These are phyloP conservation scores for Lamprologus tigripictilis DNA, from an alignment of 2,113 vertebrate genomes.

Conservation along the genomic window DNA sequence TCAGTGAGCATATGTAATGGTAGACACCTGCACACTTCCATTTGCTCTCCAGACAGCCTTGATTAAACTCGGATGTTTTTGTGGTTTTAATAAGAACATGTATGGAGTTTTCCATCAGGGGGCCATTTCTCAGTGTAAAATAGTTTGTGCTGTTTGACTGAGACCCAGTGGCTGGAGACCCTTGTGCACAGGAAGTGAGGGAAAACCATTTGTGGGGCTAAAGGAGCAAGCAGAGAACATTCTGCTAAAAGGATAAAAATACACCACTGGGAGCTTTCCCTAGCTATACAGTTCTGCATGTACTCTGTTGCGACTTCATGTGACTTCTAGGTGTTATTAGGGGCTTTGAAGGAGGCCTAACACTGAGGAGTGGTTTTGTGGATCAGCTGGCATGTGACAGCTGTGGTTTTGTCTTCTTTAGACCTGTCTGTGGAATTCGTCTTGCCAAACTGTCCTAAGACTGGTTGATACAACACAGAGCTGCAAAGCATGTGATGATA, in stretches of 20 bases:
- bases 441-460: background rate
- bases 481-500: background rate
- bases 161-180: slow-evolving; percentile 15
- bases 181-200: slow-evolving; percentile 54
- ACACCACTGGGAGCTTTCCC: background rate
- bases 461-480: background rate
- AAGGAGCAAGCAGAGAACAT: slow-evolving; percentile 24
- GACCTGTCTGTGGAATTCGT: background rate
- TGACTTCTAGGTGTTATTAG: slow-evolving; percentile 10
- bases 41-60: slow-evolving; percentile 4
- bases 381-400: slow-evolving; percentile 35
- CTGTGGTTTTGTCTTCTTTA: background rate
- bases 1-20: slow-evolving; percentile 9
- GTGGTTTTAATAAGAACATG: slow-evolving; percentile 21
- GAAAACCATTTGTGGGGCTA: slow-evolving; percentile 36
- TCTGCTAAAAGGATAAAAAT: slow-evolving; percentile 33
- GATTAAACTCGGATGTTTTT: slow-evolving; percentile 15
- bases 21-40: slow-evolving; percentile 20
- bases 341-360: background rate
- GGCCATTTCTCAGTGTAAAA: slow-evolving; percentile 33
- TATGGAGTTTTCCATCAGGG: slow-evolving; percentile 21
- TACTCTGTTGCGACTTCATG: background rate
- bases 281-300: background rate
- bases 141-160: slow-evolving; percentile 11
- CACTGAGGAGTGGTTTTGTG: background rate